Percentiles rank a stretch among this genome's conserved stretches.
Evolutionary conservation across 2,888 invertebrate genomes (phyloP).

Genomic region (Tricholauxania praeusta): DNA sequence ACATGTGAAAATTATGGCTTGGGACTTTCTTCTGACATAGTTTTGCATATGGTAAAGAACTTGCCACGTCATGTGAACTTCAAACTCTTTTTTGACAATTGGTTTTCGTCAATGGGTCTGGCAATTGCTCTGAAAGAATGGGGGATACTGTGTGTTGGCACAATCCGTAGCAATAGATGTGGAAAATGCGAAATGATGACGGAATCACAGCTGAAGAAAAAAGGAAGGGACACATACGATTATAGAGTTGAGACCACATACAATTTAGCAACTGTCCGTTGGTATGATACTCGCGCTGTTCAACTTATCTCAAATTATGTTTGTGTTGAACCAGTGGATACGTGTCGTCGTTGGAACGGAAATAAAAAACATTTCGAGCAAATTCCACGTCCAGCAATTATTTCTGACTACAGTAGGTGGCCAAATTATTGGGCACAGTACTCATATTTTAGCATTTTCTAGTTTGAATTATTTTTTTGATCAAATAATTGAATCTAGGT

Average conservation of each 20-base stretch:
- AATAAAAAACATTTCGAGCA: background rate
- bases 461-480: too few relatives aligned
- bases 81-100: too few relatives aligned
- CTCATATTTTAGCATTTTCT: too few relatives aligned
- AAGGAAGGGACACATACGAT: constrained; percentile 16
- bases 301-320: constrained; percentile 26
- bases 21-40: too few relatives aligned
- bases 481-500: too few relatives aligned
- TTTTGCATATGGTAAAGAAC: too few relatives aligned
- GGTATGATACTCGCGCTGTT: constrained; percentile 16
- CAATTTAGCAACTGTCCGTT: too few relatives aligned
- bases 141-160: background rate
- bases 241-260: constrained; percentile 15
- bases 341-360: constrained; percentile 9
- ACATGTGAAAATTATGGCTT: constrained; percentile 6
- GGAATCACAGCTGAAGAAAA: background rate
- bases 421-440: too few relatives aligned
- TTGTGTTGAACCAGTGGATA: constrained; percentile 5
- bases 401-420: too few relatives aligned
- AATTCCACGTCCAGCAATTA: constrained; percentile 20
- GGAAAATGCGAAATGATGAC: constrained; percentile 8
- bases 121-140: too few relatives aligned
- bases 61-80: too few relatives aligned
- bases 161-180: constrained; percentile 5
- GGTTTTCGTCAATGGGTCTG: too few relatives aligned